Base-by-base conservation (phyloP, 64 coral and sea anemone species). In the Catalaphyllia jardinei region DNA sequence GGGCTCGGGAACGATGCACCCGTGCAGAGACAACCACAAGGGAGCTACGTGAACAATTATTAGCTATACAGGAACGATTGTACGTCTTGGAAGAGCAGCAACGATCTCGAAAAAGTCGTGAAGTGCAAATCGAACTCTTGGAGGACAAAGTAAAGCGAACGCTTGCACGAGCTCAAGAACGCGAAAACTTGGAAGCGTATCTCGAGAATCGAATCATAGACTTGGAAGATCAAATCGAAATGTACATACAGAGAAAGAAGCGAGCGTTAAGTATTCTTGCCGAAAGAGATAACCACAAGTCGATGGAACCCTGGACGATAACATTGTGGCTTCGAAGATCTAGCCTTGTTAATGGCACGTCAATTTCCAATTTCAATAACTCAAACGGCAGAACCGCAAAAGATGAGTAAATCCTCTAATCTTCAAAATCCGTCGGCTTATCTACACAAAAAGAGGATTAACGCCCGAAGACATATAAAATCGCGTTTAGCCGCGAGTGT, bases 211-310 rank as follows among this genome's bases (percentile, higher is more conserved):
- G 51, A 62, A 62, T 81, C 31, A 81, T 81, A 29, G 79, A 81
- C 7, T 31, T 81, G 28, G 79, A 81, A 81, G 79, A 81, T 62
- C 15, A 79, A 81, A 63, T 81, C 29, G 79, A 62, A 35, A 81
- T 62, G 79, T 81, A 62, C 18, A 29, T 17, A 4, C 54, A 62
- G 13, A 81, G 33, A 62, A 81, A 81, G 79, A 81, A 81, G 60
- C 79, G 55, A 15, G 59, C 79, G 1, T 38, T 12, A 31, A 62
- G 54, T 8, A 20, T 81, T 19, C 79, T 81, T 10, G 79, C 29
- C 17, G 27, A 81, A 19, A 61, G 14, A 81, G 19, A 81, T 12
- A 62, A 62, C 9, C 27, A 81, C 54, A 81, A 81, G 14, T 31
- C 79, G 25, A 22, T 81, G 27, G 29, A 81, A 16, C 33, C 51